These are phyloP conservation scores for Orycteropus afer DNA, from an alignment of 2,113 vertebrate species.

Conservation along the genomic window DNA sequence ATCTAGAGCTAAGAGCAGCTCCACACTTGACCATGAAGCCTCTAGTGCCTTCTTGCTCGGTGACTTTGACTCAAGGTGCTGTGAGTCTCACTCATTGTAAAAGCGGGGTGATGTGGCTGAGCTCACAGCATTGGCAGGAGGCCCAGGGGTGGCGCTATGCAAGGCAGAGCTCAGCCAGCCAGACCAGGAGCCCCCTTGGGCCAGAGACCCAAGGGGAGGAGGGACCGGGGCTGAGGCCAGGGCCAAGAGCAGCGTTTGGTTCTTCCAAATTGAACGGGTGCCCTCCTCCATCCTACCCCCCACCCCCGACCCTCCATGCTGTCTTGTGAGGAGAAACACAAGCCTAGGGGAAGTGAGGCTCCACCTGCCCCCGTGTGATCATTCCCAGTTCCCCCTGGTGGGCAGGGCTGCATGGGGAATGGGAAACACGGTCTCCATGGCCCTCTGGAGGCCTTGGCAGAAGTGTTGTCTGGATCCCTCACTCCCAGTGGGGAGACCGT, in stretches of 20 bases:
- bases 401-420: background rate
- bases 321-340: background rate
- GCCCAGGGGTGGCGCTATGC: too few species aligned
- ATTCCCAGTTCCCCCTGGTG: slow-evolving; percentile 35
- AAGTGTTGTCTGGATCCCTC: background rate
- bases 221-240: too few species aligned
- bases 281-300: background rate
- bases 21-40: background rate
- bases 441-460: background rate
- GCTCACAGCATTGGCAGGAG: background rate
- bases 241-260: background rate
- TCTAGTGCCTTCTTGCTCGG: background rate
- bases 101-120: background rate
- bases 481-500: background rate
- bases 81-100: background rate
- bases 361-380: background rate
- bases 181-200: background rate
- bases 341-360: slow-evolving; percentile 52
- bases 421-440: background rate
- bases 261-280: background rate
- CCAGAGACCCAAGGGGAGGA: background rate
- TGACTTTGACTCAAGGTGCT: background rate
- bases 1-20: background rate
- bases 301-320: background rate
- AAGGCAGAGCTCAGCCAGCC: background rate